Evolutionary conservation across 2,797 vertebrate species (phyloP).

Genomic region (Echeneis naucrates): DNA sequence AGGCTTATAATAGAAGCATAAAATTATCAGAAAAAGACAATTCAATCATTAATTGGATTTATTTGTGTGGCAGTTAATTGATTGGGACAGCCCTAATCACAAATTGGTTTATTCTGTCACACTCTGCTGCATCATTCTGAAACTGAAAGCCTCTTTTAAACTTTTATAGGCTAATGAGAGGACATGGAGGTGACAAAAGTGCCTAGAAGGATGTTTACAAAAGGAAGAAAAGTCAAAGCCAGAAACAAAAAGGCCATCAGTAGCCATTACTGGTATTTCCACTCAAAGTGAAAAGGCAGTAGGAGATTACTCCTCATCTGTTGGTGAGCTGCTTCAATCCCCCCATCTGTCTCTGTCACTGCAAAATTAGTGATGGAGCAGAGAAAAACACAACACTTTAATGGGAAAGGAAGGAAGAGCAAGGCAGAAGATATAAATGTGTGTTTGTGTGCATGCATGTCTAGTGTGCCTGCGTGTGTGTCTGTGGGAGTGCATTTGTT

Average conservation of each 20-base stretch:
- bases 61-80: too few relatives aligned
- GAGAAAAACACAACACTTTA: slow-evolving; percentile 45
- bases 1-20: too few relatives aligned
- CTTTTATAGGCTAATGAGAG: background rate
- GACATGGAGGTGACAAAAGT: background rate
- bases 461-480: slow-evolving; percentile 26
- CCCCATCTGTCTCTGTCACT: slow-evolving; percentile 73
- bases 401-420: slow-evolving; percentile 55
- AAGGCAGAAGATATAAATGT: slow-evolving; percentile 38
- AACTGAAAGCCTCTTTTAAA: background rate
- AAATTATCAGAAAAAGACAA: too few relatives aligned
- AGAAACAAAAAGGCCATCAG: slow-evolving; percentile 16
- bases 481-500: slow-evolving; percentile 26
- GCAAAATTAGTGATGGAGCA: slow-evolving; percentile 46
- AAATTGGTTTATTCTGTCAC: background rate
- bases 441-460: slow-evolving; percentile 13
- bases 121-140: slow-evolving; percentile 3
- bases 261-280: slow-evolving; percentile 45
- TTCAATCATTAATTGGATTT: too few relatives aligned
- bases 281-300: slow-evolving; percentile 42
- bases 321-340: slow-evolving; percentile 49
- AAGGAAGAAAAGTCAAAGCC: slow-evolving; percentile 10
- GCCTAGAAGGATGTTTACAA: slow-evolving; percentile 1
- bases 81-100: too few relatives aligned
- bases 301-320: slow-evolving; percentile 40